phyloP scores from a whole-genome alignment of 1,140 invertebrate species.

The Drosophila sp. region DNA sequence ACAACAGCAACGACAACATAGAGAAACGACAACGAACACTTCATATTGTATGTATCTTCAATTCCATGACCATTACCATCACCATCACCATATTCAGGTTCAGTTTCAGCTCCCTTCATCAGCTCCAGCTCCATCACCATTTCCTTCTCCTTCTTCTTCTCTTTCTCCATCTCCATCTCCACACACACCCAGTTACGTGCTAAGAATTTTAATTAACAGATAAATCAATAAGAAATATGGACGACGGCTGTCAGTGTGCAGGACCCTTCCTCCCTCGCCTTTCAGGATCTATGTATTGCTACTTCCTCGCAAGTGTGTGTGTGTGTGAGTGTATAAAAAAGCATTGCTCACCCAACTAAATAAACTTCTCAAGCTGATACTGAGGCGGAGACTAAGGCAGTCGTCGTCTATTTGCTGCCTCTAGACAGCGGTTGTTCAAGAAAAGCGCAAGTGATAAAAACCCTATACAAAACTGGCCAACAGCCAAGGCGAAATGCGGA shows the following conservation, averaged over 20 bases:
- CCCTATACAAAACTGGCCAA: constrained; percentile 57
- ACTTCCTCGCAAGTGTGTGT: constrained; percentile 12
- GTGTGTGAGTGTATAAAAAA: constrained; percentile 33
- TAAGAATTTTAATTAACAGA: constrained; percentile 84
- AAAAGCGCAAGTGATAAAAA: constrained; percentile 69
- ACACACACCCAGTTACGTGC: constrained; percentile 73
- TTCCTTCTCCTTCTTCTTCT: no score
- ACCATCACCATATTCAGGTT: constrained; percentile 12
- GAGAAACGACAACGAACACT: constrained; percentile 19
- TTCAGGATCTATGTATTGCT: constrained; percentile 13
- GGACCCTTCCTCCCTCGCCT: constrained; percentile 48
- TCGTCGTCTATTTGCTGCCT: constrained; percentile 19
- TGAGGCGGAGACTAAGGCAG: background rate
- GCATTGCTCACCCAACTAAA: constrained; percentile 69
- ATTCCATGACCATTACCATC: constrained; percentile 19
- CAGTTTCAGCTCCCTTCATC: background rate
- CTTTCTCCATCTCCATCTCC: no score
- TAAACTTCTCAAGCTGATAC: constrained; percentile 54
- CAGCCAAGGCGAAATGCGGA: constrained; percentile 43
- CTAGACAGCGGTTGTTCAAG: constrained; percentile 34
- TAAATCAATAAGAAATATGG: constrained; percentile 84
- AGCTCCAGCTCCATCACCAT: constrained; percentile 21
- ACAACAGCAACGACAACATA: constrained; percentile 8
- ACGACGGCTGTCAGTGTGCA: constrained; percentile 76
- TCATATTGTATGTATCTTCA: constrained; percentile 52